Evolutionary conservation across 2,888 invertebrate genomes (phyloP).

Genomic region (Rhagophthalmus giganteus): DNA sequence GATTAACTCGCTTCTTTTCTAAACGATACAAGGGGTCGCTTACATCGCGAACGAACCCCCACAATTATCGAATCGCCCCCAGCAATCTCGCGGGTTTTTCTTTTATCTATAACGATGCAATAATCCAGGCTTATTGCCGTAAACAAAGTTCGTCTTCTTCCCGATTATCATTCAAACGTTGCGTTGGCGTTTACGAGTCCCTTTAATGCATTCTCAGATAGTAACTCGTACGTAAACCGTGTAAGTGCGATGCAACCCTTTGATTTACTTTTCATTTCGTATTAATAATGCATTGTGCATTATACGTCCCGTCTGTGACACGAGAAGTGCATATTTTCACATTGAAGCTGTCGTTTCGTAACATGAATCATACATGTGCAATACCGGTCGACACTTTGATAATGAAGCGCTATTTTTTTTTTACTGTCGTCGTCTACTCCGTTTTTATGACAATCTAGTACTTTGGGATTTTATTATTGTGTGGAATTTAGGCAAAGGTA

Average conservation of each 20-base stretch:
- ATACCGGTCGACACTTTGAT: slow-evolving; percentile 56
- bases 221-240: slow-evolving; percentile 24
- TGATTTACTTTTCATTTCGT: slow-evolving; percentile 56
- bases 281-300: slow-evolving; percentile 55
- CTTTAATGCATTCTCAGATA: slow-evolving; percentile 28
- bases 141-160: too few relatives aligned
- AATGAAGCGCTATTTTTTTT: slow-evolving; percentile 50
- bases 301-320: slow-evolving; percentile 55
- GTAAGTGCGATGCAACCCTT: slow-evolving; percentile 39
- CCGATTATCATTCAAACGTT: too few relatives aligned
- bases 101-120: too few relatives aligned
- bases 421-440: slow-evolving; percentile 44
- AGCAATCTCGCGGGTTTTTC: too few relatives aligned
- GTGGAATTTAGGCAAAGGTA: too few relatives aligned
- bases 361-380: slow-evolving; percentile 56
- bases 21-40: too few relatives aligned
- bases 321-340: slow-evolving; percentile 56
- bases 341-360: slow-evolving; percentile 54
- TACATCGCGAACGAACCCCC: too few relatives aligned
- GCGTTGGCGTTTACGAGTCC: too few relatives aligned
- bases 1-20: too few relatives aligned
- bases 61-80: too few relatives aligned
- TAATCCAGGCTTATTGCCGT: too few relatives aligned
- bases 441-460: slow-evolving; percentile 48
- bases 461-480: too few relatives aligned